phyloP scores from a whole-genome alignment of 2,113 vertebrate genomes.

The Phocoena phocoena region DNA sequence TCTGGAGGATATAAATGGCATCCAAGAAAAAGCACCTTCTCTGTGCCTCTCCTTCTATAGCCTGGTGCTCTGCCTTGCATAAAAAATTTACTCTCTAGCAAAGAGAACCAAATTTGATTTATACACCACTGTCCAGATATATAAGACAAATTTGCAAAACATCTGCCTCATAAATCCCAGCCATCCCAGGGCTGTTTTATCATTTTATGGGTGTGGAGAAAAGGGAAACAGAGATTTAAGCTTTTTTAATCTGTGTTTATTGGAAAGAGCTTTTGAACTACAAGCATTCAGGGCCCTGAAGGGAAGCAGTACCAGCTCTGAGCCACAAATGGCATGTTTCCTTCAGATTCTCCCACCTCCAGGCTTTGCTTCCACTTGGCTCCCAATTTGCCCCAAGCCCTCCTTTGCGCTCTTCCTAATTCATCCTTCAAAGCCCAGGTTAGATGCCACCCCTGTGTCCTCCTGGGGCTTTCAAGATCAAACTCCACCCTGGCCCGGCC shows the following conservation, averaged over 20 bases:
- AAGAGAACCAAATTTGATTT: conserved; percentile 61
- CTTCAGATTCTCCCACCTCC: neutral
- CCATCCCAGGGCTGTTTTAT: conserved; percentile 44
- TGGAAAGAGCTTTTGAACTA: conserved; percentile 56
- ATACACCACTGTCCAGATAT: conserved; percentile 36
- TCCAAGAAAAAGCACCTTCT: neutral
- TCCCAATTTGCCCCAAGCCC: neutral
- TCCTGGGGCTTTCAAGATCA: neutral
- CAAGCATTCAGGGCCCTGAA: neutral
- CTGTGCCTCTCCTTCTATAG: neutral
- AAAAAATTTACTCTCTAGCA: conserved; percentile 53
- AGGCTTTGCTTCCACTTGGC: neutral
- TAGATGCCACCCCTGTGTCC: neutral
- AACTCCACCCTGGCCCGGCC: neutral
- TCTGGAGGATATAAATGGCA: neutral
- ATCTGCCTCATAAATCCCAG: conserved; percentile 21
- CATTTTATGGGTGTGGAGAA: conserved; percentile 11
- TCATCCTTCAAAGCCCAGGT: neutral
- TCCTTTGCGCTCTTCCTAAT: neutral
- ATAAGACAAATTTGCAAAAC: conserved; percentile 52
- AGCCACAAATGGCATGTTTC: neutral
- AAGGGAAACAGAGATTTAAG: conserved; percentile 49
- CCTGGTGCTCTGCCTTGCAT: conserved; percentile 23
- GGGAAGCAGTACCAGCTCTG: neutral
- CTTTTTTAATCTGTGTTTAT: conserved; percentile 50